Evolutionary conservation across 2,113 vertebrate species (phyloP), one percentile per base, ranked within the genome.

Genomic region (Octodon degus): DNA sequence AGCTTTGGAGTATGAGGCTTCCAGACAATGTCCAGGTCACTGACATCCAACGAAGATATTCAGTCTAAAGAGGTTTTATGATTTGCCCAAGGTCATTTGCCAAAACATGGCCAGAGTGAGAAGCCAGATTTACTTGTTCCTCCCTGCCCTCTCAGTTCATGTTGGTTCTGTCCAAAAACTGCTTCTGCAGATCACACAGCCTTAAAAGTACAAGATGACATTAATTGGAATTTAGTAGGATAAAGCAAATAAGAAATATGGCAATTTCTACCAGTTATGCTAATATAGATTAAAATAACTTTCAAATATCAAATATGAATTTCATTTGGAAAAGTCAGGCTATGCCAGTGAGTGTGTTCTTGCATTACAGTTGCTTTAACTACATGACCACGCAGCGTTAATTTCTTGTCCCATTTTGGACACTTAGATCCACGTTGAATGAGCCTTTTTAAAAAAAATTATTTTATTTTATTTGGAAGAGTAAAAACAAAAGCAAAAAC

Each of bases 261-360:
- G 85, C 86, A 55, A 86, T 32, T 85, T 90, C 76, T 89, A 70
- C 74, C 60, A 79, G 17, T 89, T 95, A 96, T 96, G 90, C 76
- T 97, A 97, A 91, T 65, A 81, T 1, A 88, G 65, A 90, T 94
- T 90, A 97, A 93, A 96, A 97, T 97, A 97, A 67, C 85, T 82
- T 95, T 88, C 81, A 96, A 92, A 97, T 97, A 87, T 96, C 82
- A 93, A 97, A 90, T 82, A 77, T 68, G 77, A 95, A 90, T 95
- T 93, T 96, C 90, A 96, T 67, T 96, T 94, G 60, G 76, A 95
- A 96, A 95, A 96, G 85, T 81, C 87, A 94, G 62, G 90, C 63
- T 94, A 12, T 85, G 77, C 87, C 82, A 74, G 40, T 50, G 53
- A 90, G 70, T 93, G 86, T 85, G 34, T 94, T 90, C 60, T 86